A percentile compares a stretch with the other conserved stretches of the same genome.
Conservation (phyloP, 2,888 invertebrate genomes). For the Dioctria linearis region DNA sequence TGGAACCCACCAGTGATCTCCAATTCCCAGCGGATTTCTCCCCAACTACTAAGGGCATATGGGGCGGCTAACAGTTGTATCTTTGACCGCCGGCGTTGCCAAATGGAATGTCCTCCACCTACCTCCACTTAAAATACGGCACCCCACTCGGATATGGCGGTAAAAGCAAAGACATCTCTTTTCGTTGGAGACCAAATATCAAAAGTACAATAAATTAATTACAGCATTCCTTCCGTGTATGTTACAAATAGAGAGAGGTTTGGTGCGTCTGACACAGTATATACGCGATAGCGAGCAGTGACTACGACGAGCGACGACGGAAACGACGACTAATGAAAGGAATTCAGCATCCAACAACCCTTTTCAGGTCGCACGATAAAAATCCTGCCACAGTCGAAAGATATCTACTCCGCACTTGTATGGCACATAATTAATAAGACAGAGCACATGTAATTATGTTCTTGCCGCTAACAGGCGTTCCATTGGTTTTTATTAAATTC, state of each 20-base stretch:
- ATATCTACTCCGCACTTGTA: conserved; percentile 45
- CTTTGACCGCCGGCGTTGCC: conserved; percentile 21
- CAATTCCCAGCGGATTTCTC: conserved; percentile 39
- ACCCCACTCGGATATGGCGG: background rate
- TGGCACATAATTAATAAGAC: conserved; percentile 58
- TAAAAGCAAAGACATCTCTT: conserved; percentile 27
- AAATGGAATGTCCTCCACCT: background rate
- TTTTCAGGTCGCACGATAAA: conserved; percentile 46
- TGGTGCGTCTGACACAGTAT: background rate
- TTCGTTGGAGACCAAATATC: conserved; percentile 13
- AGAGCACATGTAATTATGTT: conserved; percentile 58
- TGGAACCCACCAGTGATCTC: conserved; percentile 47
- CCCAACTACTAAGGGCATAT: background rate
- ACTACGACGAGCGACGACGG: background rate
- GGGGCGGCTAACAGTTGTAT: conserved; percentile 10
- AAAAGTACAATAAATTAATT: conserved; percentile 58
- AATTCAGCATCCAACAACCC: conserved; percentile 41
- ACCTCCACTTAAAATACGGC: too few relatives aligned
- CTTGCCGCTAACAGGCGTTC: conserved; percentile 59
- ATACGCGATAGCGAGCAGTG: too few relatives aligned
- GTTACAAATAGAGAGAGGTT: conserved; percentile 46
- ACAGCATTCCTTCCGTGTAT: conserved; percentile 56
- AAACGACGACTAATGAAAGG: conserved; percentile 35
- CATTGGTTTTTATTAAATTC: conserved; percentile 60
- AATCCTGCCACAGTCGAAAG: conserved; percentile 52